Conservation (phyloP, 1,140 invertebrate species). For the Penaeus chinensis region DNA sequence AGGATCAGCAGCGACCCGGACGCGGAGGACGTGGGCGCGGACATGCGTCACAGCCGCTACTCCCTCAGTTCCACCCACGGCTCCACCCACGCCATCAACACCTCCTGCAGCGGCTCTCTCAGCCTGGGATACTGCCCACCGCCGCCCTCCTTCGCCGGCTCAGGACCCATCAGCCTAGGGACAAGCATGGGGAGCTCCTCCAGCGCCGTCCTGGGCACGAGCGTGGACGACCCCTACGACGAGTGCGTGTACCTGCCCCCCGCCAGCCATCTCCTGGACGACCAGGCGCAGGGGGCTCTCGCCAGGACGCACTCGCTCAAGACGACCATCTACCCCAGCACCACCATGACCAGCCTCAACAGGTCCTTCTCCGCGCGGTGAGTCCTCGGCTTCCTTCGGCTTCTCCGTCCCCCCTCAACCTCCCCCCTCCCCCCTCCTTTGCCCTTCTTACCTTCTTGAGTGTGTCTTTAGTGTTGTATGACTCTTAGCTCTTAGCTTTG, state of each 20-base stretch:
- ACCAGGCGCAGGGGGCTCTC: not conserved
- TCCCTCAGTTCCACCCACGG: slow-evolving; percentile 36
- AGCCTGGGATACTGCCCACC: slow-evolving; percentile 12
- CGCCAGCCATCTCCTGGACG: slow-evolving; percentile 49
- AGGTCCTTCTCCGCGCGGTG: slow-evolving; percentile 61
- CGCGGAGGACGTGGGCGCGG: not conserved
- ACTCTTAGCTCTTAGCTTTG: no score
- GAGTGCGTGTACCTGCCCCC: slow-evolving; percentile 27
- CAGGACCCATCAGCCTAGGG: slow-evolving; percentile 44
- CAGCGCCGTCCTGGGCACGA: not conserved
- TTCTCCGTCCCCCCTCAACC: not conserved
- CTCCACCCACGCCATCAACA: slow-evolving; percentile 36
- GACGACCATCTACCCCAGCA: slow-evolving; percentile 60
- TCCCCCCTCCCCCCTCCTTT: not conserved
- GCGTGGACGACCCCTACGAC: slow-evolving; percentile 28
- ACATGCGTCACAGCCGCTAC: slow-evolving; percentile 34
- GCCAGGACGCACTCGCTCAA: slow-evolving; percentile 20
- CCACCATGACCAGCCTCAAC: slow-evolving; percentile 62
- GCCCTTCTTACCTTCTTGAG: no score
- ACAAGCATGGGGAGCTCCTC: not conserved
- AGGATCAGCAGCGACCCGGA: slow-evolving; percentile 13
- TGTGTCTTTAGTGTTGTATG: no score
- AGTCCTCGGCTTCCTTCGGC: not conserved
- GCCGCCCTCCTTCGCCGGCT: not conserved
- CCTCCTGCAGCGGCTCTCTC: slow-evolving; percentile 32